phyloP scores from a whole-genome alignment of 1,140 invertebrate species.

The Macrocentrus cingulum region DNA sequence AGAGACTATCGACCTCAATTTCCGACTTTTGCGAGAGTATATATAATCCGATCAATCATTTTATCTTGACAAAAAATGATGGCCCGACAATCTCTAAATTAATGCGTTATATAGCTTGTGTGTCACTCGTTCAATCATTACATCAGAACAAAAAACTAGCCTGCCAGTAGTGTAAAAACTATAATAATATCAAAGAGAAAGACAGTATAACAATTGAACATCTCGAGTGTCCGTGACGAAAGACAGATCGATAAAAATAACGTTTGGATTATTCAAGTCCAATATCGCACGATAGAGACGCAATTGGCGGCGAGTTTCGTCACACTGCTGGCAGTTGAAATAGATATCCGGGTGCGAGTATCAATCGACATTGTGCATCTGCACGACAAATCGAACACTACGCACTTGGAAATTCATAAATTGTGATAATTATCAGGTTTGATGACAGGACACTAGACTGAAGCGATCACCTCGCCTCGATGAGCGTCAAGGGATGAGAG shows the following conservation, averaged over 20 bases:
- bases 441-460: conserved; percentile 1
- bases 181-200: too few relatives aligned
- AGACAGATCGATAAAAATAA: conserved; percentile 25
- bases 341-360: conserved; percentile 15
- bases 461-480: conserved; percentile 22
- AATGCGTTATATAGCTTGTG: too few relatives aligned
- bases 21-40: too few relatives aligned
- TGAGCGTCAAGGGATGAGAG: conserved; percentile 26
- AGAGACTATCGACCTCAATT: too few relatives aligned
- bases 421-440: background rate
- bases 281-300: conserved; percentile 20
- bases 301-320: conserved; percentile 15
- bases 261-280: conserved; percentile 25
- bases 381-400: background rate
- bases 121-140: too few relatives aligned
- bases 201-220: too few relatives aligned
- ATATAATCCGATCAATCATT: too few relatives aligned
- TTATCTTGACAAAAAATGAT: too few relatives aligned
- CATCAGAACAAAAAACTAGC: too few relatives aligned
- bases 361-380: conserved; percentile 13
- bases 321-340: conserved; percentile 11
- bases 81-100: too few relatives aligned
- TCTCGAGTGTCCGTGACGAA: conserved; percentile 8
- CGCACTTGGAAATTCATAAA: background rate
- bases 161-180: too few relatives aligned